Evolutionary conservation across 2,888 invertebrate species (phyloP).

Genomic region (Hemistola chrysoprasaria): DNA sequence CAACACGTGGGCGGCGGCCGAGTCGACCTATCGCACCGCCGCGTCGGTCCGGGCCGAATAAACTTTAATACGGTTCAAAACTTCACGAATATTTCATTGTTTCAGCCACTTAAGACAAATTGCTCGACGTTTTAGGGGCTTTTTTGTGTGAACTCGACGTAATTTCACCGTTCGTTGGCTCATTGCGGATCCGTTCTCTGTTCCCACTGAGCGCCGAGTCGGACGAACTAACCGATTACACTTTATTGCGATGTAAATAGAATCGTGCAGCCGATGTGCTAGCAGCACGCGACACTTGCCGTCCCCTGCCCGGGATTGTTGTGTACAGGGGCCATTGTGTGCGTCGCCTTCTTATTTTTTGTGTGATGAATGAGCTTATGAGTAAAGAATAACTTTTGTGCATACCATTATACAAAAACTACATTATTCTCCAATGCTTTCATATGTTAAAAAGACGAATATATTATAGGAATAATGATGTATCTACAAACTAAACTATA

Average conservation of each 20-base stretch:
- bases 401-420: no score
- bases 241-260: slow-evolving; percentile 20
- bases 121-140: slow-evolving; percentile 53
- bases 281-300: no score
- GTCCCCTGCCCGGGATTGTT: no score
- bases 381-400: no score
- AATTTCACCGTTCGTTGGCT: slow-evolving; percentile 66
- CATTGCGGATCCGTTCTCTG: slow-evolving; percentile 24
- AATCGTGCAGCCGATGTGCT: slow-evolving; percentile 4
- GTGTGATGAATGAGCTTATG: no score
- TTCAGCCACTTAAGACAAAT: slow-evolving; percentile 74
- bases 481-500: no score
- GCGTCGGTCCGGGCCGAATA: slow-evolving; percentile 47
- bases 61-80: slow-evolving; percentile 71
- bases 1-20: slow-evolving; percentile 5
- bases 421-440: no score
- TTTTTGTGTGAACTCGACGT: slow-evolving; percentile 45
- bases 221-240: slow-evolving; percentile 23
- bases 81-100: slow-evolving; percentile 72
- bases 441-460: no score
- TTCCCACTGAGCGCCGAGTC: no score
- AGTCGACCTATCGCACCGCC: slow-evolving; percentile 40
- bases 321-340: no score
- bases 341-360: no score
- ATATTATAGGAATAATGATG: no score